Conservation (phyloP, 2,113 vertebrate genomes). For the Neolamprologus kungweensis region DNA sequence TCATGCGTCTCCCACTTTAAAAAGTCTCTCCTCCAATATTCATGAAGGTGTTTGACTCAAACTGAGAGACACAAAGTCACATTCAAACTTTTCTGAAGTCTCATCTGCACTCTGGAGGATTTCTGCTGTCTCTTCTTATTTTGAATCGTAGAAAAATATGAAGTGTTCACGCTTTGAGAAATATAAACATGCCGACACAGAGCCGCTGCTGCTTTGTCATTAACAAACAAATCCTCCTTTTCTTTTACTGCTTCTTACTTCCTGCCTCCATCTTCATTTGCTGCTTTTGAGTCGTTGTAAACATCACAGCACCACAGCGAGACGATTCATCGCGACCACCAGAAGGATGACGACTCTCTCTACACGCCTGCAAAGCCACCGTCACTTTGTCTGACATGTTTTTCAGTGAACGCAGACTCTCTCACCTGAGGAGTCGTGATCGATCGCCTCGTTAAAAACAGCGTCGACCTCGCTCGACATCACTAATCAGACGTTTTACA, state of each 20-base stretch:
- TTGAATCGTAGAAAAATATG: neutral
- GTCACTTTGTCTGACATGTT: neutral
- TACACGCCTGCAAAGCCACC: neutral
- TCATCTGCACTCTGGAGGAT: neutral
- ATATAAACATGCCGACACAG: neutral
- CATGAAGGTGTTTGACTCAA: neutral
- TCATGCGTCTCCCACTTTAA: slow-evolving; percentile 4
- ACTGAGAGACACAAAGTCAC: neutral
- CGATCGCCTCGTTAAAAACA: neutral
- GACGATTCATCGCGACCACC: neutral
- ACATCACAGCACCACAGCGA: neutral
- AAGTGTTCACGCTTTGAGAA: neutral
- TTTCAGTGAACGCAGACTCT: neutral
- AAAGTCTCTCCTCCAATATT: slow-evolving; percentile 4
- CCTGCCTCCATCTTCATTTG: neutral
- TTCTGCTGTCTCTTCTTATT: neutral
- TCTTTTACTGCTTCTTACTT: neutral
- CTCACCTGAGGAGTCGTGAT: neutral
- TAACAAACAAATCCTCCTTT: neutral
- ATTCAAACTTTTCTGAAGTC: neutral
- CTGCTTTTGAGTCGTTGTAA: neutral
- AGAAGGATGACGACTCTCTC: neutral
- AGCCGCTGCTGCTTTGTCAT: neutral
- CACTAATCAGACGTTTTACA: neutral
- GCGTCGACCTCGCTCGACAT: neutral